Evolutionary conservation across 2,888 invertebrate species (phyloP), one percentile per base, ranked within the genome.

Genomic region (Euplagia quadripunctaria): DNA sequence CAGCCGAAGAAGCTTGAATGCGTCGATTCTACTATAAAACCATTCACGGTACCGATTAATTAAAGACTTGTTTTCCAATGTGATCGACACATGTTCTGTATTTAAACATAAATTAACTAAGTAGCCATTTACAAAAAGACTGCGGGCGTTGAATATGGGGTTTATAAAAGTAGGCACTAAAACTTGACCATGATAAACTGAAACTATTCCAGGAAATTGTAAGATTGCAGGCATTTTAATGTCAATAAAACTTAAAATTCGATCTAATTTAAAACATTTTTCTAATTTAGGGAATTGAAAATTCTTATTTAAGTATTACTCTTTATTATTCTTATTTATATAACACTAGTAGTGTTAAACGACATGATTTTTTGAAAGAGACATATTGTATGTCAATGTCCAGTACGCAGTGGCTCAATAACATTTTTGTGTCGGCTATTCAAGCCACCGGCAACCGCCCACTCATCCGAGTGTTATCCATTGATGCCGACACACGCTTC

Each of bases 361-460:
- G 46, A 63, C 41, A n/a, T 52, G 41, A 20, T 61, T 42, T 49
- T 68, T 67, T 67, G 67, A 72, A 68, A 64, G 67, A 71, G 67
- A 68, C 67, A 64, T 70, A 70, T 72, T 64, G 70, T 64, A 42
- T 67, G 71, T 75, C 61, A 63, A 64, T 69, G 70, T 72, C 71
- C 70, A 75, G 71, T 76, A 75, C 71, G 67, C 76, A 67, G 73
- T 68, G 82, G 79, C 80, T 74, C 75, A 76, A 87, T 84, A 84
- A 82, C 81, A 85, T 78, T 74, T 83, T 87, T 86, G 85, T 86
- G 78, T 77, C 76, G 77, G 72, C 83, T 86, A 84, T 85, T 83
- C 79, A 82, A 76, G 79, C 5, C 41, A 52, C 81, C 80, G 80
- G 79, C 5, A 46, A 52, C 81, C 80, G 80, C 81, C 83, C 76